A percentile compares a stretch with the other conserved stretches of the same genome.
phyloP scores from a whole-genome alignment of 2,888 invertebrate species.

The Polydrusus tereticollis region DNA sequence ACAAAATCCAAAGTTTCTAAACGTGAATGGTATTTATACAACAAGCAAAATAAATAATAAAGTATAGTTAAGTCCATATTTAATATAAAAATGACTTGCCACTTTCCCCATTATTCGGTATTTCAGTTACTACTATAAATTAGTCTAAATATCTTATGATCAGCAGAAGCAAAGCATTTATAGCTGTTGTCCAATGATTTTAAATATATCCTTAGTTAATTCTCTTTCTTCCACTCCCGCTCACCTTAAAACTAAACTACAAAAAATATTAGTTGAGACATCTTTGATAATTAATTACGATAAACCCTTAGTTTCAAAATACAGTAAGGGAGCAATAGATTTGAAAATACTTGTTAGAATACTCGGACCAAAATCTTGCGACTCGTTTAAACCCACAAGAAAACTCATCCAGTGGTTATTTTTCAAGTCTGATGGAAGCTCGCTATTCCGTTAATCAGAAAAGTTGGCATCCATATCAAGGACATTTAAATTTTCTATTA shows the following conservation, averaged over 20 bases:
- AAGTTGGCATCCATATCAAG: no score
- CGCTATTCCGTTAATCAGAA: no score
- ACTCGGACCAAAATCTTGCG: no score
- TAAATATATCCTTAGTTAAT: slow-evolving; percentile 1
- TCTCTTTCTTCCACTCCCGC: background rate
- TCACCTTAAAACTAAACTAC: slow-evolving; percentile 8
- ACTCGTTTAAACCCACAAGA: no score
- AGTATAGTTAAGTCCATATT: background rate
- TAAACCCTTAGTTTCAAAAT: background rate
- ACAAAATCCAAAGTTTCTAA: no score
- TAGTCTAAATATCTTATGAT: slow-evolving; percentile 1
- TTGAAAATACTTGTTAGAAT: no score
- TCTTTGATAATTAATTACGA: background rate
- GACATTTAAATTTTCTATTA: no score
- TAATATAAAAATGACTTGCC: background rate
- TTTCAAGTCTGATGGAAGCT: no score
- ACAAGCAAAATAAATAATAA: background rate
- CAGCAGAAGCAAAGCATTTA: slow-evolving; percentile 8
- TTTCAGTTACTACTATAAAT: background rate
- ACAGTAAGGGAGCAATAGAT: no score
- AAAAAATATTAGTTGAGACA: slow-evolving; percentile 4
- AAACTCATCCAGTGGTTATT: no score
- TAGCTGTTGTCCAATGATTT: slow-evolving; percentile 6
- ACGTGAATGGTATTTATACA: no score
- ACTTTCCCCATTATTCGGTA: background rate